Base-by-base conservation (phyloP, 2,888 invertebrate genomes). In the Portevinia maculata region DNA sequence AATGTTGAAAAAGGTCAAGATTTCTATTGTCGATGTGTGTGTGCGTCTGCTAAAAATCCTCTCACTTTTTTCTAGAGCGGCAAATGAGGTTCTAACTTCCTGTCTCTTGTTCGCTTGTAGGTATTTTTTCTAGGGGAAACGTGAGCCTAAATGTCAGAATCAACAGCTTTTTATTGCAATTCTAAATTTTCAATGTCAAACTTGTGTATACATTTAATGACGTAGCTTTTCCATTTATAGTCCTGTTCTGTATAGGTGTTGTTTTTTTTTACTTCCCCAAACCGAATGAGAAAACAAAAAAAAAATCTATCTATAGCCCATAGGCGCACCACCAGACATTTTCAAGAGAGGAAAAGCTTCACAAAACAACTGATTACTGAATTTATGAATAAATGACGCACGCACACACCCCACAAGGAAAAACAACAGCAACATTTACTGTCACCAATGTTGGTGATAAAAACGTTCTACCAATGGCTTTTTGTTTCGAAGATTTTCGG, bases 191-290 rank as follows among this genome's bases (percentile, higher is more conserved):
- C 71, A 83, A 78, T 71, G 83, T 83, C 78, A 73, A 78, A 67
- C 55, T 67, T 83, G 78, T 83, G 71, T 78, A 76, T 64, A 83
- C 48, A 71, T 65, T 46, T 62, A 46, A 71, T 83, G 81, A 76
- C 76, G 81, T 81, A 75, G 41, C 57, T 64, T 64, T 71, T 71
- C 52, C 60, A 59, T 48, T 67, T 39, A 39, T 39, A 39, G 13
- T 44, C 50, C 13, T 50, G 55, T 50, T 64, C n/a, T n/a, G n/a
- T n/a, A n/a, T n/a, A n/a, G 37, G 41, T 32, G 32, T 30, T 41
- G 3, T 24, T 15, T 11, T 48, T 44, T 59, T 15, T 3, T 55
- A 46, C 39, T 60, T 55, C 34, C 21, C 67, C 37, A 13, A 15
- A 3, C 15, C 24, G 15, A 46, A 24, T n/a, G 34, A 19, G 48